Evolutionary conservation across 2,888 invertebrate species (phyloP).

Genomic region (Orchesellides sinensis): DNA sequence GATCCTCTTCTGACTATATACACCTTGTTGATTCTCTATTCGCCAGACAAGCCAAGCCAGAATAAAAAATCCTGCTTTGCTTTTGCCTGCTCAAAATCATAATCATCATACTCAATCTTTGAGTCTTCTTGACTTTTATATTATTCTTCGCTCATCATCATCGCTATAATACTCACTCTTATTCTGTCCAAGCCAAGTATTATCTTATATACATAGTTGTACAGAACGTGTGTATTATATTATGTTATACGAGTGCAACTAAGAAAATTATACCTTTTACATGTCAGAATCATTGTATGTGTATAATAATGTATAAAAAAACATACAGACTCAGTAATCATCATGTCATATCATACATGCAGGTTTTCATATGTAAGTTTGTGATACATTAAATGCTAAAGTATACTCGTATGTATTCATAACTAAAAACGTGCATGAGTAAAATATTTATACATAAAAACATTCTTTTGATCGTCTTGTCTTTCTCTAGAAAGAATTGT

Average conservation of each 20-base stretch:
- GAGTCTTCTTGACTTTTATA: constrained; percentile 18
- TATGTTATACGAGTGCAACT: not conserved
- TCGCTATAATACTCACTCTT: not conserved
- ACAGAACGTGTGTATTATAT: not conserved
- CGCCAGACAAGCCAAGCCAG: no score
- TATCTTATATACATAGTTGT: no score
- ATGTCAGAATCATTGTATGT: constrained; percentile 29
- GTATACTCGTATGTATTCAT: not conserved
- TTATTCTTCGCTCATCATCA: constrained; percentile 13
- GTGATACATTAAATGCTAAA: not conserved
- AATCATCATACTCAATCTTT: constrained; percentile 19
- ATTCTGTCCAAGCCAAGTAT: not conserved
- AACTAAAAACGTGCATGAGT: constrained; percentile 10
- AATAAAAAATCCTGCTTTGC: not conserved
- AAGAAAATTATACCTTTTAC: constrained; percentile 33
- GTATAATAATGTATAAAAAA: constrained; percentile 13
- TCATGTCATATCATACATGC: not conserved
- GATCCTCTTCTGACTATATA: not conserved
- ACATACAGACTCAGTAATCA: constrained; percentile 18
- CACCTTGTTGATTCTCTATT: no score
- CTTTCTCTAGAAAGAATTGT: constrained; percentile 1
- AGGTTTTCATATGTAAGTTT: not conserved
- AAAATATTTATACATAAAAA: not conserved
- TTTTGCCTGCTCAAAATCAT: constrained; percentile 15
- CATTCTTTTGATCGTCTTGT: not conserved